Base-by-base conservation (phyloP, 2,113 vertebrate genomes). In the Pelecanoides urinatrix region DNA sequence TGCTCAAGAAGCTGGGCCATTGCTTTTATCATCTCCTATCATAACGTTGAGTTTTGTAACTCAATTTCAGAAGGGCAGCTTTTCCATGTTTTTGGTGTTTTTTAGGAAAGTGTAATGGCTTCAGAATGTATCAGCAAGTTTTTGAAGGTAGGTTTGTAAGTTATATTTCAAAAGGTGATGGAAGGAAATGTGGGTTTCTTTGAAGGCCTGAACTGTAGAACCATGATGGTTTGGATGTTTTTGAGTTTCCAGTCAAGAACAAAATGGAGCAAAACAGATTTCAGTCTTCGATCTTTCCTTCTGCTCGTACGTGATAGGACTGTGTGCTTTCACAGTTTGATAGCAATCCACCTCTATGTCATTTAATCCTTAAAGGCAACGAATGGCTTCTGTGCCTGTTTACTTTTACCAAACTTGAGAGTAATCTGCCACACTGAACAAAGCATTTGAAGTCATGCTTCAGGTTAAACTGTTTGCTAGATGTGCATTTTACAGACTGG, bases 301-400 rank as follows among this genome's bases (percentile, higher is more conserved):
- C 26, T 85, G 44, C 50, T 78, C 2, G 0, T 40, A 2, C 15
- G 1, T 11, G n/a, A n/a, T 11, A 32, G 53, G 16, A 19, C 53
- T 29, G 22, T 49, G 20, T 68, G 53, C 49, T 80, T 59, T n/a
- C 30, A n/a, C 49, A 17, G 21, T 8, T 26, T 32, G 30, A 11
- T 12, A 45, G 36, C 29, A 19, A n/a, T 36, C 32, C 2, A 2
- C 29, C 19, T 36, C 34, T 40, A 0, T 4, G 1, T 68, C 27
- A 4, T 72, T 65, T 53, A 50, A 16, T 80, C 63, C 72, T 88
- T 55, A 30, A 78, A 40, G 30, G 79, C 32, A 47, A 10, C 9
- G 38, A 88, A 49, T 30, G 36, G 22, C 56, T 63, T 75, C 22
- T 2, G 44, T 26, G 72, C 55, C 29, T 0, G 0, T 38, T 87